Conservation (phyloP, 2,113 vertebrate species). For the Cyprinodon brontotheroides region DNA sequence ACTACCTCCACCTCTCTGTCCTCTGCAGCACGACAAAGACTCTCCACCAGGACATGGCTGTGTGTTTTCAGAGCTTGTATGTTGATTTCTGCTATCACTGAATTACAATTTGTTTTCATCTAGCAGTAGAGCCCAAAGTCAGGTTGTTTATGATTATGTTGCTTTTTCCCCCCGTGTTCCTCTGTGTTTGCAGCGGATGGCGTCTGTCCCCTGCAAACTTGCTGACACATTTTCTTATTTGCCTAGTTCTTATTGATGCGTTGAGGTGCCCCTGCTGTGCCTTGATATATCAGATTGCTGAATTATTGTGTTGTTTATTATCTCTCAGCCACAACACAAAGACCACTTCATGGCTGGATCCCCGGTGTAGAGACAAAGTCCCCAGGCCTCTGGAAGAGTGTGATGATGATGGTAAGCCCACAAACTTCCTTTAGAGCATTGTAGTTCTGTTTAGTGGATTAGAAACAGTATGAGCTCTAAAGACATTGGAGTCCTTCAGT, state of each 20-base stretch:
- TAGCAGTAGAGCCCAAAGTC: conserved; percentile 50
- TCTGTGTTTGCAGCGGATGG: conserved; percentile 38
- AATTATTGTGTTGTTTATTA: conserved; percentile 48
- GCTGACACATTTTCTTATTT: conserved; percentile 44
- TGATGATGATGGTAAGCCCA: conserved; percentile 95
- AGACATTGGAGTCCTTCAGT: conserved; percentile 1
- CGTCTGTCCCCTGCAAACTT: conserved; percentile 59
- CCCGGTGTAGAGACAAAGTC: conserved; percentile 94
- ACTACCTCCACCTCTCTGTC: conserved; percentile 73
- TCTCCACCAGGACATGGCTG: conserved; percentile 63
- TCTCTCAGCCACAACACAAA: conserved; percentile 96
- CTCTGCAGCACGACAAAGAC: conserved; percentile 68
- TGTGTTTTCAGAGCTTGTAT: conserved; percentile 70
- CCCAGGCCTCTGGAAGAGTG: conserved; percentile 96
- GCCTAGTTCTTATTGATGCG: conserved; percentile 49
- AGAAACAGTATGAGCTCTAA: conserved; percentile 25
- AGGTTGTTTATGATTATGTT: conserved; percentile 30
- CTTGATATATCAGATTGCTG: conserved; percentile 44
- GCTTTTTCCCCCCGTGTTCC: conserved; percentile 22
- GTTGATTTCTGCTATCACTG: conserved; percentile 65
- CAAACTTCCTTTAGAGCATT: conserved; percentile 14
- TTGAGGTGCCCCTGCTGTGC: conserved; percentile 42
- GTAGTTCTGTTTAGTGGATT: conserved; percentile 17
- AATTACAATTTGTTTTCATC: conserved; percentile 53
- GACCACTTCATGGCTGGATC: conserved; percentile 99